Evolutionary conservation across 2,797 vertebrate genomes (phyloP).

Genomic region (Tadarida brasiliensis): DNA sequence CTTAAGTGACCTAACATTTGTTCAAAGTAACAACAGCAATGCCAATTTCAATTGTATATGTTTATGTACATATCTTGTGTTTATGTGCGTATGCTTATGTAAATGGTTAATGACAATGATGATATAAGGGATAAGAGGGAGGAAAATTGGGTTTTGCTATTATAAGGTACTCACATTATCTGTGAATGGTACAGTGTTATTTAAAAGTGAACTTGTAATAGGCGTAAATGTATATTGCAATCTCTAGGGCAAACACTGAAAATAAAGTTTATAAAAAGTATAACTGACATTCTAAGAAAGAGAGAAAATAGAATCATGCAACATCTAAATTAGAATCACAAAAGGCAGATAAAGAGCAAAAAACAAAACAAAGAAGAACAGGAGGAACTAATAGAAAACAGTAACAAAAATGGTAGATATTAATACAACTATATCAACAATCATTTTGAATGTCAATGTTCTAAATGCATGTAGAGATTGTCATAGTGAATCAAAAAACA

Average conservation of each 20-base stretch:
- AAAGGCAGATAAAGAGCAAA: neutral
- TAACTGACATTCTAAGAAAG: neutral
- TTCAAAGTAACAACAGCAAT: neutral
- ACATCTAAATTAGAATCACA: constrained; percentile 1
- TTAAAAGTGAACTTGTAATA: neutral
- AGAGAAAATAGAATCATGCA: neutral
- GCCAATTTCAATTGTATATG: neutral
- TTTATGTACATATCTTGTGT: neutral
- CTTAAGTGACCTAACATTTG: neutral
- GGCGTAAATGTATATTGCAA: neutral
- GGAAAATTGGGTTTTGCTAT: neutral
- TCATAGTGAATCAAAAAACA: neutral
- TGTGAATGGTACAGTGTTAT: neutral
- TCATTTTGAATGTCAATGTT: neutral
- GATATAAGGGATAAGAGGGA: neutral
- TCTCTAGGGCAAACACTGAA: neutral
- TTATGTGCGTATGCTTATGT: neutral
- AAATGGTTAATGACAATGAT: neutral
- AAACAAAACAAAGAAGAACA: neutral
- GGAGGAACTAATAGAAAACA: neutral
- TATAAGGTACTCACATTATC: neutral
- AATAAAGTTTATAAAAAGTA: neutral
- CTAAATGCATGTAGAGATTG: neutral
- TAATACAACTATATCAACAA: neutral
- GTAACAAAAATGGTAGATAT: neutral